These are phyloP conservation scores for Papilio polyxenes DNA, from an alignment of 1,140 invertebrate genomes.

Conservation along the genomic window DNA sequence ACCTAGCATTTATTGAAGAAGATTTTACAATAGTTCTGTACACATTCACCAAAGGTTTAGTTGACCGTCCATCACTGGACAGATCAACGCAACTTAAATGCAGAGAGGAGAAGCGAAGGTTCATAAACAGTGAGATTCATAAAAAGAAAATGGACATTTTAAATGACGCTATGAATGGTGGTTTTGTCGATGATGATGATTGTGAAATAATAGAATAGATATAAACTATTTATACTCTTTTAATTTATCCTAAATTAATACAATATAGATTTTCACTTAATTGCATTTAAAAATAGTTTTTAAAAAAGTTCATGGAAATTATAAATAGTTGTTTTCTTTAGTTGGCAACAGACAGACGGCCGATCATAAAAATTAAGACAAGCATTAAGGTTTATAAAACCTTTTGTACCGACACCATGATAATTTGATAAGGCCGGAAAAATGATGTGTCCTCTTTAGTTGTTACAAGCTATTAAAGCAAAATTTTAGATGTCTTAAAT, in stretches of 20 bases:
- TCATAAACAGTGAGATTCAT: conserved; percentile 69
- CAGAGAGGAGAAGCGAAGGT: conserved; percentile 60
- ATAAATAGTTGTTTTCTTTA: no score
- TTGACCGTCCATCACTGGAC: conserved; percentile 52
- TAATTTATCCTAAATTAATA: background rate
- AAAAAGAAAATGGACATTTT: conserved; percentile 64
- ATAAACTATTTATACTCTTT: background rate
- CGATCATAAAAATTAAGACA: no score
- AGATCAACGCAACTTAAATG: conserved; percentile 47
- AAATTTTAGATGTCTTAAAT: no score
- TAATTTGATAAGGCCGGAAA: no score
- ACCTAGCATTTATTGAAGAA: conserved; percentile 70
- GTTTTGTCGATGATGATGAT: conserved; percentile 69
- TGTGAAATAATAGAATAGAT: conserved; percentile 61
- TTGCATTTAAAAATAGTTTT: background rate
- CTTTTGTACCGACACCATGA: no score
- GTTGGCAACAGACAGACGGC: no score
- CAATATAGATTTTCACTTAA: background rate
- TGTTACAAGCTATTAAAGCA: no score
- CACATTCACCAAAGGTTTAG: conserved; percentile 70
- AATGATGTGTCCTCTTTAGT: no score
- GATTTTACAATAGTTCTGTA: conserved; percentile 72
- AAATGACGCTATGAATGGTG: conserved; percentile 69
- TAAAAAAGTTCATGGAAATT: no score
- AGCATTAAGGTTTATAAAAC: no score